Evolutionary conservation across 2,888 invertebrate genomes (phyloP), one percentile per base, ranked within the genome.

Genomic region (Caenorhabditis sp.): DNA sequence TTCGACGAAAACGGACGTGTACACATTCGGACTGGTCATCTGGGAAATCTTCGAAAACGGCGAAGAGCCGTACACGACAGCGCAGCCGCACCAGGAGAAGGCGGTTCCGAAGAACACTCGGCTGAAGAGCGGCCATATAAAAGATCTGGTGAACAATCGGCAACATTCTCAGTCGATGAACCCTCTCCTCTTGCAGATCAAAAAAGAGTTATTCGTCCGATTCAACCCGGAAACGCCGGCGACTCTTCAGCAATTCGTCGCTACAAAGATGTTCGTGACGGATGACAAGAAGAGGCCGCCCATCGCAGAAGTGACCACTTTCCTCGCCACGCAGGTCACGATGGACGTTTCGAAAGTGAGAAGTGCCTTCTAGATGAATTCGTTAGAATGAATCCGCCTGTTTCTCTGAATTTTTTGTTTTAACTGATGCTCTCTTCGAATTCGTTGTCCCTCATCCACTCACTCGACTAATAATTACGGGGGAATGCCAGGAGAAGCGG

Each of bases 21-120:
- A 55, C 45, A 37, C 71, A 32, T 76, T 76, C 41, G 76, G 76
- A 45, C 48, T 48, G 35, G 70, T 76, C 15, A 71, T 76, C 53
- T 76, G 76, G 76, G 76, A 76, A 17, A 65, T 76, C 30, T 50
- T 50, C 35, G 53, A 55, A 3, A 75, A 75, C 27, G 75, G 75
- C n/a, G 43, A 62, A 5, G 75, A 75, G 22, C 75, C 68, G 0
- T 75, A 75, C n/a, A 52, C 39, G 13, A 68, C 56, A 55, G 53
- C 74, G n/a, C 74, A 74, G 37, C 65, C 65, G 17, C 74, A 74
- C 55, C 65, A 66, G 30, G 74, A 74, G 65, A 13, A 20, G 8
- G 26, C 39, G 5, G 59, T 66, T 32, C 46, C 74, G 24, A 74
- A 74, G 46, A 61, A 58, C 24, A 32, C 13, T 2, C 35, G 26